phyloP scores from a whole-genome alignment of 2,113 vertebrate species.

The Hylia prasina region DNA sequence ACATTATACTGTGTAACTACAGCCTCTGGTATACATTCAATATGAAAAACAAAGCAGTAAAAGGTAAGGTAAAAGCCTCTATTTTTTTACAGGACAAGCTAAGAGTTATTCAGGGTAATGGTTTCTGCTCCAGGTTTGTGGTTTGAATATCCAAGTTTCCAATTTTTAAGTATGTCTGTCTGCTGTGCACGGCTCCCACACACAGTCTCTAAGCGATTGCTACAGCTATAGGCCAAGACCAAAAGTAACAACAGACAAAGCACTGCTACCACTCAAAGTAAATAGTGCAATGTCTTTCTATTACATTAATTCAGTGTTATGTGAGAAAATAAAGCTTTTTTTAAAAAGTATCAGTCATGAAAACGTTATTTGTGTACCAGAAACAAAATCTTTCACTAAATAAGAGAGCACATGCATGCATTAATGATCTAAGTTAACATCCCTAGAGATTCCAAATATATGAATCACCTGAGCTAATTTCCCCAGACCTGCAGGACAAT shows the following conservation, averaged over 20 bases:
- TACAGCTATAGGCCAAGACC: not conserved
- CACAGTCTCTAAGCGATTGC: not conserved
- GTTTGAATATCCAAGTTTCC: not conserved
- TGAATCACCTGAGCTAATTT: not conserved
- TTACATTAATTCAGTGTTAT: not conserved
- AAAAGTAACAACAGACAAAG: not conserved
- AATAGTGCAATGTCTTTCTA: not conserved
- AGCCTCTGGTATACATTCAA: not conserved
- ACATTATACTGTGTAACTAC: not conserved
- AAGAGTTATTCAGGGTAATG: not conserved
- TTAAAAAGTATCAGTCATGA: not conserved
- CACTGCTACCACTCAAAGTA: not conserved
- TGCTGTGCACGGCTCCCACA: not conserved
- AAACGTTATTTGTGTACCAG: not conserved
- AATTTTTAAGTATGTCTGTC: not conserved
- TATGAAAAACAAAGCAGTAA: not conserved
- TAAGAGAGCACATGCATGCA: not conserved
- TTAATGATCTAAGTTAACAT: not conserved
- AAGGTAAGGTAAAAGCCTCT: not conserved
- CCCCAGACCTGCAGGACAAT: not conserved
- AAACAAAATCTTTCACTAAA: not conserved
- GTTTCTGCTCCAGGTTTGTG: not conserved
- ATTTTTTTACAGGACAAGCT: not conserved
- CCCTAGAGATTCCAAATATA: not conserved
- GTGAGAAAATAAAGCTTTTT: not conserved